phyloP scores from a whole-genome alignment of 2,113 vertebrate genomes.

The Myodes glareolus region DNA sequence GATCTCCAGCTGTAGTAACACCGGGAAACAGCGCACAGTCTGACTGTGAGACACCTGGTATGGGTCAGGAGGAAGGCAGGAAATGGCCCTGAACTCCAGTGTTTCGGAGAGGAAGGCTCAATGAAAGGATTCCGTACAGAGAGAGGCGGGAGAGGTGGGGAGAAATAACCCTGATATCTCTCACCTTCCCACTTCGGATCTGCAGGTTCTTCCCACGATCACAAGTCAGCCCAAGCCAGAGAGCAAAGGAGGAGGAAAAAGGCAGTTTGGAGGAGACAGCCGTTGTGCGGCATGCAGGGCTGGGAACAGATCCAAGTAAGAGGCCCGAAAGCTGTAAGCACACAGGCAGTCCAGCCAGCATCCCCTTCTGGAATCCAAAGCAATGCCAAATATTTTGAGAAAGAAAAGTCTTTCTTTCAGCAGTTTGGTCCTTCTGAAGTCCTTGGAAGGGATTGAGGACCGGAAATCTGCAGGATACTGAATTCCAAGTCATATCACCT shows the following conservation, averaged over 20 bases:
- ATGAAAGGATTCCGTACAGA: neutral
- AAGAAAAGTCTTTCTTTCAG: neutral
- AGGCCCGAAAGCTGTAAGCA: neutral
- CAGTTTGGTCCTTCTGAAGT: neutral
- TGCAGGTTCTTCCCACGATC: neutral
- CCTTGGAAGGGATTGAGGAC: neutral
- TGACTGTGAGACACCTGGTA: constrained; percentile 38
- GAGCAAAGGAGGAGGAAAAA: neutral
- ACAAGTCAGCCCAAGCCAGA: neutral
- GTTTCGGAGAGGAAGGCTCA: constrained; percentile 32
- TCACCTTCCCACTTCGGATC: constrained; percentile 15
- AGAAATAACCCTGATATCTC: neutral
- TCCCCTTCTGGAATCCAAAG: neutral
- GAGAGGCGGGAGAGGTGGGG: neutral
- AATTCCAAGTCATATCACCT: neutral
- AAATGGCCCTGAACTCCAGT: constrained; percentile 38
- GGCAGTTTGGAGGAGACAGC: neutral
- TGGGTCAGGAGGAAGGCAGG: constrained; percentile 26
- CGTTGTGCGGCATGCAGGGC: neutral
- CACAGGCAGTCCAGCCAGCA: neutral
- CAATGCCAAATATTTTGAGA: neutral
- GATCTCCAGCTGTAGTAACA: neutral
- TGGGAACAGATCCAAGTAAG: neutral
- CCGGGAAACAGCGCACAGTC: neutral
- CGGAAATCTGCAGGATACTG: neutral